Evolutionary conservation across 2,797 vertebrate species (phyloP), one percentile per base, ranked within the genome.

Genomic region (Oceanodroma leucorhoa): DNA sequence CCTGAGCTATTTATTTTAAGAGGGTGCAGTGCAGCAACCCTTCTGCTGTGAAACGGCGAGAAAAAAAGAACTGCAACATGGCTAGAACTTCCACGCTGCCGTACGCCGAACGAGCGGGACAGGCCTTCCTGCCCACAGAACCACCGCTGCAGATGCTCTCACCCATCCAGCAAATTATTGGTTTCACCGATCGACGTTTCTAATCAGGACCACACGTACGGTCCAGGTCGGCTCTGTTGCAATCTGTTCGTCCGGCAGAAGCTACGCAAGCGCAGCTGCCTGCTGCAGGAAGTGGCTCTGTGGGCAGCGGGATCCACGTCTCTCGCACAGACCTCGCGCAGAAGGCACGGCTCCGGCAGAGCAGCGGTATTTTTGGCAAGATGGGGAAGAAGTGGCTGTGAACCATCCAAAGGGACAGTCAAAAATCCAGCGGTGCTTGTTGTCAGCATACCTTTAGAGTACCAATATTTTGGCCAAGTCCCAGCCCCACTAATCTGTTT

Each of bases 261-360:
- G 67, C 80, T 30, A 18, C 1, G 1, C 24, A 23, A 38, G 38
- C 3, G 3, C 0, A 0, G 79, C 64, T 0, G 5, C 11, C 30
- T 2, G 77, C 72, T 75, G 65, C 77, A 94, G 92, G 88, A 97
- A 93, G 83, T 84, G 78, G 66, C 81, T 89, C 66, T 90, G 91
- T 1, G 38, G 77, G 86, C 90, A 88, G 69, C 57, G 75, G 64
- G 43, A 72, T 48, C 46, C 18, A 10, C 3, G 0, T 16, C 58
- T 73, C 53, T 61, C 0, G 1, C 64, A 20, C 38, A 41, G 76
- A 73, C 26, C 29, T 89, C 1, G 2, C 0, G 1, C 70, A 71
- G 70, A 64, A 66, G 40, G 41, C 87, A 17, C 0, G 2, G 53
- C 64, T 38, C 58, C 1, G 0, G 23, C 27, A 41, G 27, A 65